Evolutionary conservation across 2,797 vertebrate genomes (phyloP), one percentile per base, ranked within the genome.

Genomic region (Argya squamiceps): DNA sequence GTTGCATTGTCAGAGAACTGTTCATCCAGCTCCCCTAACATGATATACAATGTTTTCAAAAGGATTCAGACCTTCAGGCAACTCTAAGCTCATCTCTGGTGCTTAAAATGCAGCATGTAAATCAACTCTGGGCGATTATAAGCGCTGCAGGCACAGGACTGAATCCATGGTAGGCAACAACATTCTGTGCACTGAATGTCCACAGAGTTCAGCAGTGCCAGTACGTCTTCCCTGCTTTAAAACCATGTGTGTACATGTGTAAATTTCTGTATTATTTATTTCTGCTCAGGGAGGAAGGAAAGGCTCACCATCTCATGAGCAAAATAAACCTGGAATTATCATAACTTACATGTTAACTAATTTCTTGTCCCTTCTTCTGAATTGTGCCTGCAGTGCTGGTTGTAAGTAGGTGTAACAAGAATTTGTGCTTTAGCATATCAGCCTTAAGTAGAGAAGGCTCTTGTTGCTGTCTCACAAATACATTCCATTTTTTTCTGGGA

Each of bases 51-150:
- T 62, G 64, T 89, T 94, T 95, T 70, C 65, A 80, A 50, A 85
- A 90, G 76, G 82, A 91, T 81, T 85, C 53, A 50, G 23, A 47
- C 88, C 94, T 76, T 46, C 79, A 29, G 89, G 88, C 87, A 39
- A 27, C 58, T 85, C 44, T 41, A 21, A 2, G 0, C 58, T 94
- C 58, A 9, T 93, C 84, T 55, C 56, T 43, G 39, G 39, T 4
- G 68, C 62, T 93, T 65, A 50, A 89, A 93, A 91, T n/a, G 58
- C 7, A 2, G 47, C 75, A 75, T 83, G 87, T 74, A 96, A 89
- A 96, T 95, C 81, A 84, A 71, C 55, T 37, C 1, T 78, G 39
- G 73, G 88, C 67, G 69, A 81, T 92, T 70, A 49, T 1, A 18
- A 34, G 81, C 14, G 1, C 49, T 77, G 68, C 58, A 60, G 49